These are phyloP conservation scores for Pitangus sulphuratus DNA, from an alignment of 2,797 vertebrate genomes.

Conservation along the genomic window DNA sequence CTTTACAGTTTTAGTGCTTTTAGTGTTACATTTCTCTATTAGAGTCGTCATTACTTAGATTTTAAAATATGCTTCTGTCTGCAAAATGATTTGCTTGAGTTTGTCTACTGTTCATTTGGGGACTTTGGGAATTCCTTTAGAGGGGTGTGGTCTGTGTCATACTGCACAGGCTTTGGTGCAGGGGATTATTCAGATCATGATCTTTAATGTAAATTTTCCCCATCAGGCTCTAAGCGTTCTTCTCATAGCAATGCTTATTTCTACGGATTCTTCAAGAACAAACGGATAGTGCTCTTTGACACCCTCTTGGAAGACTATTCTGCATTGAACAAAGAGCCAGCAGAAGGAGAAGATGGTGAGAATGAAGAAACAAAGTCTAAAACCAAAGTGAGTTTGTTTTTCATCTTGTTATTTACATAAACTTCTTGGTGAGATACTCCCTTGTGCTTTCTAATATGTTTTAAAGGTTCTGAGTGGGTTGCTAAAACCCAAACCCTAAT, in stretches of 20 bases:
- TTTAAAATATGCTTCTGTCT: background rate
- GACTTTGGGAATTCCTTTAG: background rate
- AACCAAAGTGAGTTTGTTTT: constrained; percentile 82
- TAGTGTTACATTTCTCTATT: background rate
- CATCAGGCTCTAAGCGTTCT: constrained; percentile 94
- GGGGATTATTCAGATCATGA: constrained; percentile 4
- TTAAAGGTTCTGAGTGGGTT: background rate
- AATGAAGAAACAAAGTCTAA: constrained; percentile 84
- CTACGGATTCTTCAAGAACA: constrained; percentile 99
- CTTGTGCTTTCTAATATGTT: background rate
- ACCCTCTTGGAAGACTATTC: constrained; percentile 96
- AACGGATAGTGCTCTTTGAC: constrained; percentile 96
- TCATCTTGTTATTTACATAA: background rate
- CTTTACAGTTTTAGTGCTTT: background rate
- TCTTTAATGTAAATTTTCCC: constrained; percentile 37
- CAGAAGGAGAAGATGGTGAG: constrained; percentile 79
- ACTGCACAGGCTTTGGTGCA: background rate
- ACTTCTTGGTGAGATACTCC: background rate
- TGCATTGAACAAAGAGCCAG: constrained; percentile 86
- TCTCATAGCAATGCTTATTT: constrained; percentile 99
- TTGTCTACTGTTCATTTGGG: background rate
- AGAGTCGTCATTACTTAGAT: background rate
- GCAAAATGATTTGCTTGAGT: constrained; percentile 8
- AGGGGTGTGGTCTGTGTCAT: background rate
- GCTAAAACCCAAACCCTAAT: background rate